phyloP scores from a whole-genome alignment of 2,888 invertebrate species.

The Diadegma fenestrale region DNA sequence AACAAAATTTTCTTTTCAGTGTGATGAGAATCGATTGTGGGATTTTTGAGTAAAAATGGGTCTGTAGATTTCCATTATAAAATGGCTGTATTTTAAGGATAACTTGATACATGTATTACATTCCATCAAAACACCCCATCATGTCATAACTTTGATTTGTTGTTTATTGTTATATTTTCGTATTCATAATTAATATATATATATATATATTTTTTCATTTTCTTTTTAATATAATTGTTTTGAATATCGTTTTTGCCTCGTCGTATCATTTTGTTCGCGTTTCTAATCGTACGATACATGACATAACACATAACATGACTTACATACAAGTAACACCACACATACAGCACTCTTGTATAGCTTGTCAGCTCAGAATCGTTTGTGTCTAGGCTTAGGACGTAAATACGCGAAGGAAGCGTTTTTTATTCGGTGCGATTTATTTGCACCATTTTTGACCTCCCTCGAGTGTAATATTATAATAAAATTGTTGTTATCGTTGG shows the following conservation, averaged over 20 bases:
- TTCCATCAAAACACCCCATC: constrained; percentile 74
- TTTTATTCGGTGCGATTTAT: constrained; percentile 56
- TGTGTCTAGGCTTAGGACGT: constrained; percentile 74
- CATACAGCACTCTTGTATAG: constrained; percentile 79
- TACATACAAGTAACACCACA: constrained; percentile 83
- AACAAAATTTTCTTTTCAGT: too few species aligned
- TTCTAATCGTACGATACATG: constrained; percentile 80
- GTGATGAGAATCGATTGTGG: constrained; percentile 22
- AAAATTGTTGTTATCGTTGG: constrained; percentile 1
- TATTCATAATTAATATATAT: not conserved
- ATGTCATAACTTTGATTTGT: constrained; percentile 69
- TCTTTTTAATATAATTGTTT: constrained; percentile 1
- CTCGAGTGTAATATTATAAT: not conserved
- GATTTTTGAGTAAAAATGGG: constrained; percentile 32
- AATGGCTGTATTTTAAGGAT: constrained; percentile 84
- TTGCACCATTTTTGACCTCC: not conserved
- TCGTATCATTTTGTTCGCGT: constrained; percentile 62
- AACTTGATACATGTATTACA: constrained; percentile 84
- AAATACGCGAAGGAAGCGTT: constrained; percentile 77
- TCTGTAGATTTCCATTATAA: constrained; percentile 81
- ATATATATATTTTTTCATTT: too few species aligned
- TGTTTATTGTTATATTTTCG: constrained; percentile 25
- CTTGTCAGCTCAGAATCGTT: constrained; percentile 61
- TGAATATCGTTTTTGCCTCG: constrained; percentile 23
- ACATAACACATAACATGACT: constrained; percentile 83